A percentile compares a stretch with the other conserved stretches of the same genome.
These are phyloP conservation scores for Daboia siamensis DNA, from an alignment of 2,113 vertebrate species.

Conservation along the genomic window DNA sequence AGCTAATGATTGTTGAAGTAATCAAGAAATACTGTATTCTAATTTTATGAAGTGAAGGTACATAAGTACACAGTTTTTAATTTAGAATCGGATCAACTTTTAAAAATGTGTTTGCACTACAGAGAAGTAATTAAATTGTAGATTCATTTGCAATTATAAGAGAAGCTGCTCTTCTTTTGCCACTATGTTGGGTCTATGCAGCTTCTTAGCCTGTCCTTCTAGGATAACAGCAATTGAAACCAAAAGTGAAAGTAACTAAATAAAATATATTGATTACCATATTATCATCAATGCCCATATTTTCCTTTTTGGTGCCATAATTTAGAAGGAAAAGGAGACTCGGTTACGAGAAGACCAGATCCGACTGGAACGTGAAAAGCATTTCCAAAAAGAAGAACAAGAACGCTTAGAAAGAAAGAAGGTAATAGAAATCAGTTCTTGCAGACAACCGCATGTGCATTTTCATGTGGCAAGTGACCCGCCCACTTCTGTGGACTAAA, in stretches of 20 bases:
- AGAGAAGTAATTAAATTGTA: background rate
- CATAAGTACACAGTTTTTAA: background rate
- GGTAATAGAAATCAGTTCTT: conserved; percentile 65
- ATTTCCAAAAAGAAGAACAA: conserved; percentile 93
- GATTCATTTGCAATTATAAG: background rate
- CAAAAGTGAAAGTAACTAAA: background rate
- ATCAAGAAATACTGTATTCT: background rate
- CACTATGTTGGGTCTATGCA: background rate
- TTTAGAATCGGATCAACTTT: background rate
- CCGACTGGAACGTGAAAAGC: conserved; percentile 86
- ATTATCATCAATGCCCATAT: background rate
- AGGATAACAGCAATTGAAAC: background rate
- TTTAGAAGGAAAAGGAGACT: conserved; percentile 85
- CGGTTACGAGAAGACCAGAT: conserved; percentile 83
- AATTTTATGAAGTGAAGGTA: background rate
- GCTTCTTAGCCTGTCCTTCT: background rate
- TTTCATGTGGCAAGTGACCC: no score
- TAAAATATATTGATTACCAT: background rate
- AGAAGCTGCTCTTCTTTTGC: background rate
- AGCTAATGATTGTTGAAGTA: background rate
- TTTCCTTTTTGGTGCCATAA: conserved; percentile 1
- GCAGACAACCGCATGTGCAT: background rate
- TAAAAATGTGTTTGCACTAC: background rate
- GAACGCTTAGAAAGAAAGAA: conserved; percentile 96
- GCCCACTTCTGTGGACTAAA: background rate